phyloP scores from a whole-genome alignment of 2,888 invertebrate genomes.

The Craniophora ligustri region DNA sequence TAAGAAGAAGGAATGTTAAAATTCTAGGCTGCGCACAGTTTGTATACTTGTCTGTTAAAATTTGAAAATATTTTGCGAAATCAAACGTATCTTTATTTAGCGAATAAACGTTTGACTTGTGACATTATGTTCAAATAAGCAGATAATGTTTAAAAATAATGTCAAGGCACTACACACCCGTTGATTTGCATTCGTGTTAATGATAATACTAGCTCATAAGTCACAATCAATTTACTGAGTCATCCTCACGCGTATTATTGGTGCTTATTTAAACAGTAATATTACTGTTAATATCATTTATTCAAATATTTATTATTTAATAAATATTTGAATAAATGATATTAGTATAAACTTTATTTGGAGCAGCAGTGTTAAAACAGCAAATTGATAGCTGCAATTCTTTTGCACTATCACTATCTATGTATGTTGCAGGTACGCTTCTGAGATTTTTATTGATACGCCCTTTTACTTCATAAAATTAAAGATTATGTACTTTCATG shows the following conservation, averaged over 20 bases:
- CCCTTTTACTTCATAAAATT: neutral
- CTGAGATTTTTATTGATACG: slow-evolving; percentile 5
- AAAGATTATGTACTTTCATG: neutral
- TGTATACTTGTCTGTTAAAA: slow-evolving; percentile 3
- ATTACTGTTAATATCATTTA: too few relatives aligned
- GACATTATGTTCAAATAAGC: slow-evolving; percentile 54
- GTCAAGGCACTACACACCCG: slow-evolving; percentile 72
- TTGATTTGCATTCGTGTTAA: slow-evolving; percentile 71
- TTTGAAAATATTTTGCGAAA: neutral
- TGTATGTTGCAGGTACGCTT: slow-evolving; percentile 1
- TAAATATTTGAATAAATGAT: too few relatives aligned
- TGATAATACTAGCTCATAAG: slow-evolving; percentile 60
- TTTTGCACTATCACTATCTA: slow-evolving; percentile 16
- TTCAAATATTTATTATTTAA: too few relatives aligned
- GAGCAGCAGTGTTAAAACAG: too few relatives aligned
- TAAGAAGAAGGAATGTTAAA: too few relatives aligned
- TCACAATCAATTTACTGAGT: slow-evolving; percentile 34
- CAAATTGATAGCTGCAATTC: too few relatives aligned
- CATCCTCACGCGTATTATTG: slow-evolving; percentile 28
- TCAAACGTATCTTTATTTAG: slow-evolving; percentile 18
- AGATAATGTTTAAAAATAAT: slow-evolving; percentile 70
- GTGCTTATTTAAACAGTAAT: slow-evolving; percentile 11
- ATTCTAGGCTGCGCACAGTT: too few relatives aligned
- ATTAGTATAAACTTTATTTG: slow-evolving; percentile 1
- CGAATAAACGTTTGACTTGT: slow-evolving; percentile 42